Base-by-base conservation (phyloP, 2,888 invertebrate species). In the Ceraclea dissimilis region DNA sequence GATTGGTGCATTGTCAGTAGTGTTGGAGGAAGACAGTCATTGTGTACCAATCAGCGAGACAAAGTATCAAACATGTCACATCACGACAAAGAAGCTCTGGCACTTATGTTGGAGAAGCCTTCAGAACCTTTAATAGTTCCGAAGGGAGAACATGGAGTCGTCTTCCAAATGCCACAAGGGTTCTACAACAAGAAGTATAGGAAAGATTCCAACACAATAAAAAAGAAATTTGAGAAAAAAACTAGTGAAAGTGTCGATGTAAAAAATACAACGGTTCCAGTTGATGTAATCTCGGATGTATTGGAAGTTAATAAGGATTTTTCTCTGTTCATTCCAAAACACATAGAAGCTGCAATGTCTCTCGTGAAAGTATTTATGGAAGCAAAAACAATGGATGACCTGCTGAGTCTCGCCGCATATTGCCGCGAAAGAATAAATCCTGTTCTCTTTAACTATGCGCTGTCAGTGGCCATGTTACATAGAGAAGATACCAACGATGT, bases 361-460 rank as follows among this genome's bases (percentile, higher is more conserved):
- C 79, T 89, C 6, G 85, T 86, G 57, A 81, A 85, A 57, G 77
- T 87, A 48, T 83, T 88, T 56, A 73, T 86, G 78, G 76, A 80
- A n/a, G 82, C 88, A 80, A 78, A 83, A 44, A 79, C 79, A 46
- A 68, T 84, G 10, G 85, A 87, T 0, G 88, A 90, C 62, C 78
- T 91, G 56, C 72, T 83, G 64, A 82, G 86, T 0, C 70, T 83
- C 31, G 79, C 84, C 22, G 79, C 82, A 10, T 86, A 79, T 69
- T 82, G 83, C 62, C 81, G 87, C 61, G 82, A 86, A 62, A 76
- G 83, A 46, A 73, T 88, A 64, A 90, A 90, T 70, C 84, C 88
- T 0, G 83, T 84, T 67, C 71, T 90, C 72, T 89, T 86, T 73
- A 83, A 87, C 70, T 88, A 88, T 70, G 82, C 84, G 19, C 75